Conservation (phyloP, 2,113 vertebrate species). For the Meriones unguiculatus region DNA sequence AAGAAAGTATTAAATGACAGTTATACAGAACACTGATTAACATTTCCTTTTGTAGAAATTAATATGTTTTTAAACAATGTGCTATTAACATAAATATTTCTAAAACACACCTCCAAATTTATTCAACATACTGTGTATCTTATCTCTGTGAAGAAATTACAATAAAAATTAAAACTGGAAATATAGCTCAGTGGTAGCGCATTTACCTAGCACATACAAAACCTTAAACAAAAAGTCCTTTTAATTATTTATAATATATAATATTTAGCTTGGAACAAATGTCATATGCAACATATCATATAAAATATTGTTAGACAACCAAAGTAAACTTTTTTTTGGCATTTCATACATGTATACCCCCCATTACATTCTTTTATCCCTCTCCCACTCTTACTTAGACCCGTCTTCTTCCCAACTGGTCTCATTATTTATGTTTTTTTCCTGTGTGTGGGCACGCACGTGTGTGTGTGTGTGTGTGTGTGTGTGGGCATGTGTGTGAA, state of each 20-base stretch:
- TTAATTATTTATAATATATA: neutral
- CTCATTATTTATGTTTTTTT: neutral
- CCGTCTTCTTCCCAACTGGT: neutral
- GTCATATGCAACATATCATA: neutral
- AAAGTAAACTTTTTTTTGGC: neutral
- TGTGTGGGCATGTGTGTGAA: neutral
- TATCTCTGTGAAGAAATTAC: conserved; percentile 73
- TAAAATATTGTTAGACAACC: neutral
- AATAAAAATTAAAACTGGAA: neutral
- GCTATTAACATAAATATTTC: conserved; percentile 8
- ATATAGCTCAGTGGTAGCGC: neutral
- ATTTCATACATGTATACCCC: neutral
- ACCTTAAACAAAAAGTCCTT: neutral
- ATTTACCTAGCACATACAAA: neutral
- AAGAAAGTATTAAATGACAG: neutral
- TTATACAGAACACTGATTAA: neutral
- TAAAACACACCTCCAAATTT: conserved; percentile 90
- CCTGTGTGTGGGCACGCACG: too few species aligned
- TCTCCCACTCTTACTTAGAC: neutral
- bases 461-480: neutral
- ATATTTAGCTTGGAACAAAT: conserved; percentile 20
- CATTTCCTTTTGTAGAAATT: conserved; percentile 4
- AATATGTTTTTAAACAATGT: neutral
- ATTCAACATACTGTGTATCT: conserved; percentile 94
- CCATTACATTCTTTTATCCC: neutral